Conservation (phyloP, 2,888 invertebrate species). For the Lepetodrilus schrolli region DNA sequence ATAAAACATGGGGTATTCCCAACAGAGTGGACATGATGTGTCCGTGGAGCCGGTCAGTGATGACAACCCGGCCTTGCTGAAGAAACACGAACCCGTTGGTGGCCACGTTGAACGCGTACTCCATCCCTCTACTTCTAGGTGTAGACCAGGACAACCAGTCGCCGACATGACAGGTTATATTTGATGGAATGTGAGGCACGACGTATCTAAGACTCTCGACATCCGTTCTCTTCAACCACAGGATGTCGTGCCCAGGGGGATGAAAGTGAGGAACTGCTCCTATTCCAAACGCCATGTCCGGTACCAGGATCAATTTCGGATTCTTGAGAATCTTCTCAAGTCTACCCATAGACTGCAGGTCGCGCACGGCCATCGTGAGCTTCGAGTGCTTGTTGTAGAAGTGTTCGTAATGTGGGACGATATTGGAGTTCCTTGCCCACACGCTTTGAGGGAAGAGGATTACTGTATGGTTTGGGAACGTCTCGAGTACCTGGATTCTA, state of each 20-base stretch:
- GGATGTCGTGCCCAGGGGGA: conserved; percentile 40
- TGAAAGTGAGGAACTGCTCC: conserved; percentile 36
- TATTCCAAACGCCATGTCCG: conserved; percentile 48
- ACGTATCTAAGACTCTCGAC: conserved; percentile 31
- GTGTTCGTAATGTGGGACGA: background rate
- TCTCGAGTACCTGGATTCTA: background rate
- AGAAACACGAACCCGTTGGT: conserved; percentile 36
- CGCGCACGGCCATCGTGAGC: conserved; percentile 19
- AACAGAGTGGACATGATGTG: conserved; percentile 43
- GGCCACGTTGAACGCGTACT: conserved; percentile 33
- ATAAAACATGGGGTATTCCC: conserved; percentile 46
- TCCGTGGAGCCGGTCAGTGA: conserved; percentile 48
- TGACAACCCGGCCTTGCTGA: conserved; percentile 44
- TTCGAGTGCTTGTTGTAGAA: conserved; percentile 5
- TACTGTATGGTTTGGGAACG: conserved; percentile 5
- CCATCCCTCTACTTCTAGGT: conserved; percentile 32
- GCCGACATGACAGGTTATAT: conserved; percentile 14
- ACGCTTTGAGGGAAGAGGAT: conserved; percentile 31
- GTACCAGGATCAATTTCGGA: conserved; percentile 31
- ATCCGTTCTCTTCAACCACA: conserved; percentile 42
- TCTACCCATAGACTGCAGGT: conserved; percentile 20
- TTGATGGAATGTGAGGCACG: background rate
- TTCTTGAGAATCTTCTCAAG: conserved; percentile 5
- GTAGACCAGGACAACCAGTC: conserved; percentile 41
- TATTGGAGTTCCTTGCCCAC: background rate